Evolutionary conservation across 2,113 vertebrate species (phyloP).

Genomic region (Hippolais icterina): DNA sequence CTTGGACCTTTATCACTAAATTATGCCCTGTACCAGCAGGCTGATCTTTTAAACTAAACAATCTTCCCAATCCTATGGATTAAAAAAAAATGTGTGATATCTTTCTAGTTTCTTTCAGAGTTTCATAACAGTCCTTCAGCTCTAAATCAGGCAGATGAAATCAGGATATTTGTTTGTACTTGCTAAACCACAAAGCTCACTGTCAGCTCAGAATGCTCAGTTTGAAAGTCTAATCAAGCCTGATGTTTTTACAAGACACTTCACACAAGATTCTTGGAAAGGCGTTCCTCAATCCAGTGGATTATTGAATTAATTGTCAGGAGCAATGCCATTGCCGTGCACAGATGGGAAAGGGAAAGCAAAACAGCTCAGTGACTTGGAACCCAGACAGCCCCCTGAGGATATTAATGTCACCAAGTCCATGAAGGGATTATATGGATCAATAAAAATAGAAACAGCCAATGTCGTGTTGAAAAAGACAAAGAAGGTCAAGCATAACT

Average conservation of each 20-base stretch:
- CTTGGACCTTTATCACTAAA: background rate
- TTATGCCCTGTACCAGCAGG: background rate
- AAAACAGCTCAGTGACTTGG: conserved; percentile 27
- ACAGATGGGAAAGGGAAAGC: background rate
- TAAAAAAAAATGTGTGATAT: background rate
- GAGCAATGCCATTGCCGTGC: background rate
- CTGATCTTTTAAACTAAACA: background rate
- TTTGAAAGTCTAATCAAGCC: background rate
- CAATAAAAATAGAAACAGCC: conserved; percentile 67
- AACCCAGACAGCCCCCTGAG: conserved; percentile 8
- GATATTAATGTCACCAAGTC: conserved; percentile 55
- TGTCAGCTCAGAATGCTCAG: background rate
- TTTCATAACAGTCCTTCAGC: background rate
- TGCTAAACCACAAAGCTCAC: background rate
- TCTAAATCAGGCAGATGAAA: background rate
- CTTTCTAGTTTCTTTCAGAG: background rate
- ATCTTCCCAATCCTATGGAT: background rate
- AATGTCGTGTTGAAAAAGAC: conserved; percentile 40
- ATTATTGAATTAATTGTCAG: conserved; percentile 49
- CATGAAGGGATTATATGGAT: conserved; percentile 37
- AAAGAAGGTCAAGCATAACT: conserved; percentile 58
- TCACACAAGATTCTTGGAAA: conserved; percentile 31
- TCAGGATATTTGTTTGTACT: background rate
- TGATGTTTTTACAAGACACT: conserved; percentile 1
- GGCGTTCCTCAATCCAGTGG: background rate